Percentiles rank a stretch among this genome's conserved stretches.
These are phyloP conservation scores for Polyploca ridens DNA, from an alignment of 2,888 invertebrate genomes.

Conservation along the genomic window DNA sequence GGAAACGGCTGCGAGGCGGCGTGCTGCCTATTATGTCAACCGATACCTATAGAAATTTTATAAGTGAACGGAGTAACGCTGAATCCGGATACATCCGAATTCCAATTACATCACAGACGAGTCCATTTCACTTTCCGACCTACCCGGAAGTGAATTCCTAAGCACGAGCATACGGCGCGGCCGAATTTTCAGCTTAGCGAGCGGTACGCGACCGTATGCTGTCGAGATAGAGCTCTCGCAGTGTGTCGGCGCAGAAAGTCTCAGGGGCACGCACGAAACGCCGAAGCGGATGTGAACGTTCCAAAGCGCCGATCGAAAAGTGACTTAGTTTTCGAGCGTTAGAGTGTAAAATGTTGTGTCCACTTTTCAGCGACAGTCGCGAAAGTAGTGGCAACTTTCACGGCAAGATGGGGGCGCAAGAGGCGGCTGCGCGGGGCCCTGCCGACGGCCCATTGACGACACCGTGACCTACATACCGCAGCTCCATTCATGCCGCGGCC, in stretches of 20 bases:
- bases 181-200: conserved; percentile 59
- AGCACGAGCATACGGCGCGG: conserved; percentile 81
- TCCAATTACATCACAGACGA: conserved; percentile 84
- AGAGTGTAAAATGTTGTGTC: conserved; percentile 72
- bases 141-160: conserved; percentile 85
- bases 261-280: conserved; percentile 72
- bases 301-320: conserved; percentile 63
- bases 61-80: conserved; percentile 81
- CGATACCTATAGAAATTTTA: conserved; percentile 76
- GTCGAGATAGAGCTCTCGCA: conserved; percentile 51
- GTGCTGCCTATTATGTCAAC: conserved; percentile 74
- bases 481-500: conserved; percentile 82
- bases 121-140: conserved; percentile 84
- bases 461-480: conserved; percentile 82
- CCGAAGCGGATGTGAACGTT: conserved; percentile 82
- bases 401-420: conserved; percentile 77
- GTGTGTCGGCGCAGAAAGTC: conserved; percentile 54
- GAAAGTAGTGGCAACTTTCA: conserved; percentile 84
- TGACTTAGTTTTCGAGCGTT: conserved; percentile 71
- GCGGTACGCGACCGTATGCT: conserved; percentile 58
- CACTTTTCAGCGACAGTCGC: conserved; percentile 64
- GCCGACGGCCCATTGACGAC: conserved; percentile 82
- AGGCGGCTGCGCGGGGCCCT: conserved; percentile 74
- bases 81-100: conserved; percentile 84
- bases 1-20: conserved; percentile 57